Conservation (phyloP, 2,113 vertebrate species). For the Prionailurus bengalensis region DNA sequence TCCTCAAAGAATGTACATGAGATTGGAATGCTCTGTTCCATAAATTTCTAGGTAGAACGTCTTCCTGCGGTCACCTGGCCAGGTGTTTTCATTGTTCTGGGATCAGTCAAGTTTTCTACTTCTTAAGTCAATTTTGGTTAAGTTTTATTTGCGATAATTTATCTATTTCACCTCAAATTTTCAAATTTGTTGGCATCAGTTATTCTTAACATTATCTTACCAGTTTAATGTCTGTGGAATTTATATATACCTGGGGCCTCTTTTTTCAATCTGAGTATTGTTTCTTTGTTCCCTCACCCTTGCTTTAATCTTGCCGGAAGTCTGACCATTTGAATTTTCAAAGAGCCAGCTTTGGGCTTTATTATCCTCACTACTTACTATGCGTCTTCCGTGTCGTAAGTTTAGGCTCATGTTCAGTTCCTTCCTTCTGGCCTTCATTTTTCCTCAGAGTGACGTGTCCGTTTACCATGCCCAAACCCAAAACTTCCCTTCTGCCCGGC, state of each 20-base stretch:
- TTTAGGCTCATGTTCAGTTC: background rate
- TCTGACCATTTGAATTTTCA: background rate
- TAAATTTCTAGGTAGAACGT: background rate
- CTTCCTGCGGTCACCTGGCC: background rate
- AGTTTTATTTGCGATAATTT: background rate
- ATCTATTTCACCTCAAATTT: background rate
- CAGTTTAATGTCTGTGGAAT: slow-evolving; percentile 29
- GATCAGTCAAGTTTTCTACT: slow-evolving; percentile 41
- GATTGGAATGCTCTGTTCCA: background rate
- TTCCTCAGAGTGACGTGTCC: background rate
- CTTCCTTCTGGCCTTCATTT: background rate
- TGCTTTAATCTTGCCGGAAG: background rate
- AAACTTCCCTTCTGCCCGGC: background rate
- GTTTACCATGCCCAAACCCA: background rate
- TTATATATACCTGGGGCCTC: background rate
- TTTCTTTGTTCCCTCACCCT: background rate
- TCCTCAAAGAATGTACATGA: background rate
- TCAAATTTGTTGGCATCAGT: background rate
- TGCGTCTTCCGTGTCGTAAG: background rate
- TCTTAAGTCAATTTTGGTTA: background rate
- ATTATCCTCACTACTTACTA: background rate
- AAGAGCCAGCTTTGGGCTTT: background rate
- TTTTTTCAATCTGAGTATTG: background rate
- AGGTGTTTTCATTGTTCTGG: background rate
- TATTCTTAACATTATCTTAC: background rate